Percentiles rank a stretch among this genome's conserved stretches.
Conservation (phyloP, 2,888 invertebrate species). For the Frankliniella intonsa region DNA sequence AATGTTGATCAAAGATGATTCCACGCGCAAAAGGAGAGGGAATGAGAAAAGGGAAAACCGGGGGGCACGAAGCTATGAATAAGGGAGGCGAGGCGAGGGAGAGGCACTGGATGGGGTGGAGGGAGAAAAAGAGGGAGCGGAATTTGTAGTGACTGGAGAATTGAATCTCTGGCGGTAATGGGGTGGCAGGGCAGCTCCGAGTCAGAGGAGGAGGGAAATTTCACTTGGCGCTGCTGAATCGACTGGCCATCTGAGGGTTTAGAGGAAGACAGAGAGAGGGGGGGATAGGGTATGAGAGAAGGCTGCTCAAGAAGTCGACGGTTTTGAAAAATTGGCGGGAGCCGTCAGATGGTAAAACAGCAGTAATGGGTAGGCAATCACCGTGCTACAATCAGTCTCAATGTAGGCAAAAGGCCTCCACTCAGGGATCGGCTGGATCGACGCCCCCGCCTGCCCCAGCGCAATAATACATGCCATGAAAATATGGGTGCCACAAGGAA, state of each 20-base stretch:
- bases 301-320: neutral
- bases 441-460: too few species aligned
- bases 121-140: neutral
- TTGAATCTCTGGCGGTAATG: slow-evolving; percentile 10
- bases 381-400: too few species aligned
- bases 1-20: slow-evolving; percentile 18
- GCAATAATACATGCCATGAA: too few species aligned
- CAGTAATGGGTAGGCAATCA: too few species aligned
- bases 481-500: neutral
- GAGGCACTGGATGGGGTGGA: neutral
- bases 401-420: too few species aligned
- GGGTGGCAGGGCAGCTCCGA: neutral
- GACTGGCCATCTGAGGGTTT: too few species aligned
- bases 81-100: neutral
- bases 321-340: too few species aligned
- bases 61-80: neutral
- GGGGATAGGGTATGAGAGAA: neutral
- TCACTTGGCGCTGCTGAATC: too few species aligned
- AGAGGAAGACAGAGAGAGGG: neutral
- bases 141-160: slow-evolving; percentile 6
- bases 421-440: too few species aligned
- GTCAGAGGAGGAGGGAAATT: too few species aligned
- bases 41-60: neutral
- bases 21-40: neutral
- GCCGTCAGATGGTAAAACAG: too few species aligned